Conservation (phyloP, 2,888 invertebrate genomes). For the Philhelius pedissequus region DNA sequence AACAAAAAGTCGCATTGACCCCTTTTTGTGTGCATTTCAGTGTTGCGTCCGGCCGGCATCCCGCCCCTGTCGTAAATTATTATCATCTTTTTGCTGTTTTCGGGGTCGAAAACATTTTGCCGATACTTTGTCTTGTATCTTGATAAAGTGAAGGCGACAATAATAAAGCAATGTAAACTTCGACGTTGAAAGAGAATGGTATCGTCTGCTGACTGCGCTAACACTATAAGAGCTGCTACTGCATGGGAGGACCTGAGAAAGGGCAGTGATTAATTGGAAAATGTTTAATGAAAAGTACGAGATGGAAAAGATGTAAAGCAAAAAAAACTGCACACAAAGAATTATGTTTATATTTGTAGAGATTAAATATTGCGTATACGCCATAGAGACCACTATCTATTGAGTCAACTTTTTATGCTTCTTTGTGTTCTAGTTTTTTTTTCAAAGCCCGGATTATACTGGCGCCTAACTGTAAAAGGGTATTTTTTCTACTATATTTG, state of each 20-base stretch:
- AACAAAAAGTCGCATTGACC: constrained; percentile 30
- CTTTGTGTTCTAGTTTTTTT: not conserved
- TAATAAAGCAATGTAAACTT: constrained; percentile 28
- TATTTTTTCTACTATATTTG: not conserved
- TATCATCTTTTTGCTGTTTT: constrained; percentile 43
- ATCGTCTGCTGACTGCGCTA: not conserved
- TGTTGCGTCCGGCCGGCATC: constrained; percentile 2
- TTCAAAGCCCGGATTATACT: constrained; percentile 20
- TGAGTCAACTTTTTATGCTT: not conserved
- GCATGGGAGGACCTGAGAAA: not conserved
- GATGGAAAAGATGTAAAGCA: not conserved
- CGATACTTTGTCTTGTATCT: constrained; percentile 61
- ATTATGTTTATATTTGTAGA: too few species aligned
- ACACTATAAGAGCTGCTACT: not conserved
- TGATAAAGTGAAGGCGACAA: constrained; percentile 50
- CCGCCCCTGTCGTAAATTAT: constrained; percentile 60
- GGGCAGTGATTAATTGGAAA: constrained; percentile 60
- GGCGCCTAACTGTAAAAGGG: constrained; percentile 14
- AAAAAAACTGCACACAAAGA: not conserved
- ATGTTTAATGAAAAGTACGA: constrained; percentile 53
- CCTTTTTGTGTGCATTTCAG: constrained; percentile 40
- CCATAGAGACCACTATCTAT: constrained; percentile 18
- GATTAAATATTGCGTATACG: constrained; percentile 57
- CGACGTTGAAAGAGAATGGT: not conserved
- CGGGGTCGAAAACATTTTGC: constrained; percentile 60